Evolutionary conservation across 1,140 invertebrate species (phyloP), one percentile per base, ranked within the genome.

Genomic region (Dinothrombium tinctorium): DNA sequence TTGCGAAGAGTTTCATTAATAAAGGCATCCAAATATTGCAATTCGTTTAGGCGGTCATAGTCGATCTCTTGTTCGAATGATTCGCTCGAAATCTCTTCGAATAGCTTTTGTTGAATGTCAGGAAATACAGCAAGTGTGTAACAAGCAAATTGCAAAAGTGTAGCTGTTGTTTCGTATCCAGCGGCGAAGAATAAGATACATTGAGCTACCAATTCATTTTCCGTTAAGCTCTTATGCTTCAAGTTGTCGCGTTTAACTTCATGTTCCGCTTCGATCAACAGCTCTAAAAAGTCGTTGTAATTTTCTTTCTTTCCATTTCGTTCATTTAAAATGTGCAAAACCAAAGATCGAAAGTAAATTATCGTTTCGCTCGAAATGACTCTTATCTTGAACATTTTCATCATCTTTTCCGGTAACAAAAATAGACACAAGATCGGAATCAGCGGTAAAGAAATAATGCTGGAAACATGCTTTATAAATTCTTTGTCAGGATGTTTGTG

Each of bases 131-230:
- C 68, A 19, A 76, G 47, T 37, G 66, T 53, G 36, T 67, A 67
- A 2, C 61, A 51, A 0, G 63, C 53, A 42, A 69, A 69, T 0
- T 62, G 53, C 20, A 73, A 53, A 1, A 64, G 57, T 0, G 62
- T 64, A 0, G 67, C 56, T 0, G 67, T 63, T 0, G 71, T 72
- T 51, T 73, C 71, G 47, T 68, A 74, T 2, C 71, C 72, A 42
- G 67, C 74, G 2, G 64, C 54, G 46, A 75, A 72, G 47, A 78
- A 76, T 5, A 72, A 28, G 1, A 69, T 56, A 1, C 66, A 64
- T 47, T 68, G 65, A 2, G 71, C 57, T 5, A 81, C 63, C 48
- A 74, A 66, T 11, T 69, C 62, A 25, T 71, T 19, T n/a, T 35
- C 14, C 17, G 32, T n/a, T 11, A n/a, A 28, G n/a, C n/a, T n/a